A percentile compares a stretch with the other conserved stretches of the same genome.
These are phyloP conservation scores for Alectoris magna DNA, from an alignment of 2,797 vertebrate species.

Conservation along the genomic window DNA sequence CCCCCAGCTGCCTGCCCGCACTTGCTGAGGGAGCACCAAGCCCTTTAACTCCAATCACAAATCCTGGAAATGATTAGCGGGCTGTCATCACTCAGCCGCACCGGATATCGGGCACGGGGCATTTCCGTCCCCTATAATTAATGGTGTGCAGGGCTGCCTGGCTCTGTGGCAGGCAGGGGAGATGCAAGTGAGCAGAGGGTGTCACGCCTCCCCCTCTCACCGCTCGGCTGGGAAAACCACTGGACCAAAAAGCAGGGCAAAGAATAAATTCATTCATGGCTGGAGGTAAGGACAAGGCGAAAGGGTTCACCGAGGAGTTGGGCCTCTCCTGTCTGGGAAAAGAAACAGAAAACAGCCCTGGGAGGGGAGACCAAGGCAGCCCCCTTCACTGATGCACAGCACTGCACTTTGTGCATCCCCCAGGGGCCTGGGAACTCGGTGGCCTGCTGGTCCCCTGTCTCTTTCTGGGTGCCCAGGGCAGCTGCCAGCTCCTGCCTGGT, in stretches of 20 bases:
- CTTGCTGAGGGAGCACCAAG: not conserved
- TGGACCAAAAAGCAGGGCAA: constrained; percentile 45
- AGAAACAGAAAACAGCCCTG: not conserved
- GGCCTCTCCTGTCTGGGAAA: not conserved
- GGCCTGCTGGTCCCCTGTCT: not conserved
- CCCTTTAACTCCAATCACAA: constrained; percentile 40
- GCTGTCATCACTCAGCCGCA: constrained; percentile 55
- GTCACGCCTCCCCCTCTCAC: not conserved
- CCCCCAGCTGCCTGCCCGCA: not conserved
- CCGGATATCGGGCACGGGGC: constrained; percentile 15
- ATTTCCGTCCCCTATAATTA: constrained; percentile 49
- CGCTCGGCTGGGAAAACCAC: constrained; percentile 5
- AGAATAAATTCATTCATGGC: constrained; percentile 54
- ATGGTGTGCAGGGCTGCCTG: constrained; percentile 23
- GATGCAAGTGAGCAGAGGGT: not conserved
- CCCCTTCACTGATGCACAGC: constrained; percentile 24
- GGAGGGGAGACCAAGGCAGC: not conserved
- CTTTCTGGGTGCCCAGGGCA: constrained; percentile 15
- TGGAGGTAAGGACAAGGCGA: constrained; percentile 38
- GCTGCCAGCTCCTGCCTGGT: constrained; percentile 37
- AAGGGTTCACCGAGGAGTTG: not conserved
- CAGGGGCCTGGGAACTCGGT: constrained; percentile 35
- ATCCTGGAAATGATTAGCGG: constrained; percentile 61
- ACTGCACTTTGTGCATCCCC: not conserved
- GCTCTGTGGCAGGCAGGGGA: not conserved